phyloP scores from a whole-genome alignment of 2,113 vertebrate genomes.

The Glareola pratincola region DNA sequence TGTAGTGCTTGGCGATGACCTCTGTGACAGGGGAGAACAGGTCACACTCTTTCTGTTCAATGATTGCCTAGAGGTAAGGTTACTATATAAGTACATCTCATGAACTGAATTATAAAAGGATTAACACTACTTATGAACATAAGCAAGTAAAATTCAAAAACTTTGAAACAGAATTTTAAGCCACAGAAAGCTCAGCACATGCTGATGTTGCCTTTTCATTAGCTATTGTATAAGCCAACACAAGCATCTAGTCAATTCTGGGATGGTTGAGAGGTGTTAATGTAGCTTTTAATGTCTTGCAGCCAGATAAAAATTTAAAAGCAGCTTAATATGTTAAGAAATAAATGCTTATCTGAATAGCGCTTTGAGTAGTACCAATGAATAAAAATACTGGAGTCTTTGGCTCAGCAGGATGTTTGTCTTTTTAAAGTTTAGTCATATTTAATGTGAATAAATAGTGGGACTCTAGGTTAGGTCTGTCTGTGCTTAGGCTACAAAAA shows the following conservation, averaged over 20 bases:
- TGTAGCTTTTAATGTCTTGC: not conserved
- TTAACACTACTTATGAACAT: not conserved
- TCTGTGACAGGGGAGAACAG: slow-evolving; percentile 94
- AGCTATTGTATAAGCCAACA: not conserved
- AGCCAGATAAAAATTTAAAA: not conserved
- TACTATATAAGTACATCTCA: not conserved
- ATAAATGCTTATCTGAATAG: not conserved
- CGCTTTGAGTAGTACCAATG: not conserved
- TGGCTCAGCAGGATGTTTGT: not conserved
- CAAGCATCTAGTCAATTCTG: not conserved
- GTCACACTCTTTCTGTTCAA: slow-evolving; percentile 98
- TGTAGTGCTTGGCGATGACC: slow-evolving; percentile 87
- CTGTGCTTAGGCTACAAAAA: not conserved
- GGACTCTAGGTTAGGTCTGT: not conserved
- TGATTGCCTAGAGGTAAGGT: slow-evolving; percentile 92
- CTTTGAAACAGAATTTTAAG: not conserved
- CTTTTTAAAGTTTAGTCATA: not conserved
- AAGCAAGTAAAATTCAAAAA: not conserved
- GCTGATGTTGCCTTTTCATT: not conserved
- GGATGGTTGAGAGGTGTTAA: not conserved
- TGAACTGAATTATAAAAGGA: not conserved
- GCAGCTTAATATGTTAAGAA: not conserved
- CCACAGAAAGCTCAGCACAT: not conserved
- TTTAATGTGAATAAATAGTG: not conserved
- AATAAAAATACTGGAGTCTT: not conserved